These are phyloP conservation scores for Phainopepla nitens DNA, from an alignment of 2,113 vertebrate genomes.

Conservation along the genomic window DNA sequence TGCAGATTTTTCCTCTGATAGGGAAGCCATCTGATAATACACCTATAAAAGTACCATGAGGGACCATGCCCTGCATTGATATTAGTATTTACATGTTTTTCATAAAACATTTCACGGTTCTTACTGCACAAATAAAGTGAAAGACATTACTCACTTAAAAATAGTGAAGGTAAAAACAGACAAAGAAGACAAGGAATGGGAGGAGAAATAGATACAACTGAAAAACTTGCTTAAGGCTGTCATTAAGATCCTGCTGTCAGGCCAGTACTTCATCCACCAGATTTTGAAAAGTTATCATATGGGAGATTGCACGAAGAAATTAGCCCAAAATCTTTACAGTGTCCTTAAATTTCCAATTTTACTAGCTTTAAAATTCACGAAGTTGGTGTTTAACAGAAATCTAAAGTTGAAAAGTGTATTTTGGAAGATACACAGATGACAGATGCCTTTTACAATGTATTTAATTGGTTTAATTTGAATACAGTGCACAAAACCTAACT, in stretches of 20 bases:
- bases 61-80: background rate
- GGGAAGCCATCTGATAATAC: background rate
- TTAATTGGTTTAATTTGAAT: background rate
- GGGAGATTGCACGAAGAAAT: background rate
- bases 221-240: constrained; percentile 49
- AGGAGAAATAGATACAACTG: background rate
- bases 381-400: background rate
- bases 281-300: background rate
- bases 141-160: background rate
- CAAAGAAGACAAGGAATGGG: background rate
- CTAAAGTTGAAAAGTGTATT: background rate
- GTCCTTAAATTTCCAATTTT: background rate
- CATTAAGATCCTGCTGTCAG: constrained; percentile 52
- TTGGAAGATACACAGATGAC: background rate
- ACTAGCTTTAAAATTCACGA: background rate
- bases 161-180: background rate
- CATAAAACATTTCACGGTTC: background rate
- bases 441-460: background rate
- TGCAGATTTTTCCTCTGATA: background rate
- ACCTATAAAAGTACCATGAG: background rate
- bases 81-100: background rate
- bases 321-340: background rate
- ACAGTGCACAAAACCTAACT: too few relatives aligned
- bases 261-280: background rate
- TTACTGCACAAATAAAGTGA: background rate